Evolutionary conservation across 2,113 vertebrate species (phyloP).

Genomic region (Muntiacus reevesi): DNA sequence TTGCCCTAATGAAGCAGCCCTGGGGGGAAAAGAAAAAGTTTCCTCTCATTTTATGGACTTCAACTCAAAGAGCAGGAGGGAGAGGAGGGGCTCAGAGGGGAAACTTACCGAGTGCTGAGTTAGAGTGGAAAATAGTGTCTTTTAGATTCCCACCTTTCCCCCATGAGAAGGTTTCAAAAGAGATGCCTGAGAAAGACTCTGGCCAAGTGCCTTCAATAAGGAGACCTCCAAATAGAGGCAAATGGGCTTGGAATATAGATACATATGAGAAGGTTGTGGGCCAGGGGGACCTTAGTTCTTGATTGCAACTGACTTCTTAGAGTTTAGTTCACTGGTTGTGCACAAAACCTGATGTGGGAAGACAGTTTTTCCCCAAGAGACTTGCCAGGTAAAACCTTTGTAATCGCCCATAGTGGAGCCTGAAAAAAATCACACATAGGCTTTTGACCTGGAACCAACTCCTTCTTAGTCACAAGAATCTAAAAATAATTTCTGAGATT

Average conservation of each 20-base stretch:
- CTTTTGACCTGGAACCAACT: background rate
- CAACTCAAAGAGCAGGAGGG: too few species aligned
- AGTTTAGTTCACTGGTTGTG: background rate
- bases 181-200: background rate
- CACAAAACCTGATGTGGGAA: background rate
- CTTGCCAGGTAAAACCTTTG: background rate
- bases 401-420: accelerated
- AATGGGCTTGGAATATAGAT: background rate
- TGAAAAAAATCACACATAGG: background rate
- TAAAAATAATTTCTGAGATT: background rate
- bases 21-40: background rate
- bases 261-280: accelerated
- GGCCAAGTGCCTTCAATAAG: background rate
- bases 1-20: background rate
- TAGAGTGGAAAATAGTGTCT: background rate
- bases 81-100: accelerated
- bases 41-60: background rate
- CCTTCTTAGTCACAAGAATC: background rate
- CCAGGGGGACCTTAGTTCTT: background rate
- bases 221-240: background rate
- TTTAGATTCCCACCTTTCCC: too few species aligned
- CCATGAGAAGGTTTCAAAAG: background rate
- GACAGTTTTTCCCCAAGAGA: accelerated
- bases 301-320: background rate
- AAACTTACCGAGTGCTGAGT: background rate